Percentiles rank a stretch among this genome's conserved stretches.
phyloP scores from a whole-genome alignment of 2,888 invertebrate genomes.

The Ornithoptera priamus region DNA sequence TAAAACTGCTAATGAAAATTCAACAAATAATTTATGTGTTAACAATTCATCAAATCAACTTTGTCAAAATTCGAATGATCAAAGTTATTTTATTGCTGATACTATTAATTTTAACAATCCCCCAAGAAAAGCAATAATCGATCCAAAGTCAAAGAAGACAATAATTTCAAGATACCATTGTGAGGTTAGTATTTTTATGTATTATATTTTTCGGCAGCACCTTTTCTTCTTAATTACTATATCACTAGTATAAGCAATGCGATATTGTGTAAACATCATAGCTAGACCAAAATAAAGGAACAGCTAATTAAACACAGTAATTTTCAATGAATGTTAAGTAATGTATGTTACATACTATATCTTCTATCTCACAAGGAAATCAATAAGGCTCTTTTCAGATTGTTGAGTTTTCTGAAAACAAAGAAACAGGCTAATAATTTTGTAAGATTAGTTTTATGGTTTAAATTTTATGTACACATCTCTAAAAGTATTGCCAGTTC shows the following conservation, averaged over 20 bases:
- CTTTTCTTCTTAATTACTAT: not conserved
- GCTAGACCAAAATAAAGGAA: no score
- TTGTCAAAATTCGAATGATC: not conserved
- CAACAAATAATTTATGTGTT: not conserved
- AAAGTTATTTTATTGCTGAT: not conserved
- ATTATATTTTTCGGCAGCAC: not conserved
- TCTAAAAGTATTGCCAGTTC: no score
- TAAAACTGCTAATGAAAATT: not conserved
- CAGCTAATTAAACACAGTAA: no score
- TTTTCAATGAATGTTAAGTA: no score
- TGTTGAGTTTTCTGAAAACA: no score
- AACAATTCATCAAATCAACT: not conserved
- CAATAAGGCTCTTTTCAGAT: no score
- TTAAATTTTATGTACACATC: no score
- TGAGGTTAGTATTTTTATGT: slow-evolving; percentile 44
- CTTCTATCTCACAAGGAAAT: no score
- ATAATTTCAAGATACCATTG: slow-evolving; percentile 59
- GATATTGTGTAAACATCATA: no score
- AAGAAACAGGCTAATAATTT: no score
- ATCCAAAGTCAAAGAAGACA: slow-evolving; percentile 55
- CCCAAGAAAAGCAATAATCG: slow-evolving; percentile 48
- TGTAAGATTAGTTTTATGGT: no score
- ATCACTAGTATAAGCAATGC: not conserved
- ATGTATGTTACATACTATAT: no score
- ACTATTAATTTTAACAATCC: slow-evolving; percentile 16